A percentile compares a stretch with the other conserved stretches of the same genome.
Evolutionary conservation across 2,797 vertebrate species (phyloP).

Genomic region (Chromis chromis): DNA sequence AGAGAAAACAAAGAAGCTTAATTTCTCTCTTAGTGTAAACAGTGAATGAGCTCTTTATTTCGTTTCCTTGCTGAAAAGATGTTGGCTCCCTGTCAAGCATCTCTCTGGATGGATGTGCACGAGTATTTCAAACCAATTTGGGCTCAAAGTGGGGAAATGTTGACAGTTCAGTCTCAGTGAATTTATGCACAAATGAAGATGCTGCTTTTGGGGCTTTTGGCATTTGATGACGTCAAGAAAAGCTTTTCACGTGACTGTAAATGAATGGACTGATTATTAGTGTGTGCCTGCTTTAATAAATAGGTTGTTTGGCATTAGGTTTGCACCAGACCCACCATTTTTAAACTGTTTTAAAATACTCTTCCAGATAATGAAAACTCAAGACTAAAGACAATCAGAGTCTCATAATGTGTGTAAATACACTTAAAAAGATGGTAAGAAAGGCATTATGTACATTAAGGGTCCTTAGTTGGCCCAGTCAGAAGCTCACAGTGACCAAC

Average conservation of each 20-base stretch:
- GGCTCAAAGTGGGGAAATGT: background rate
- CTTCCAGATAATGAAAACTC: background rate
- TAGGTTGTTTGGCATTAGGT: background rate
- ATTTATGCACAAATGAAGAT: background rate
- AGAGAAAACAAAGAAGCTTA: slow-evolving; percentile 45
- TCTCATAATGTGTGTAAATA: background rate
- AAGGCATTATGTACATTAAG: slow-evolving; percentile 37
- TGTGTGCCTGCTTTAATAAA: background rate
- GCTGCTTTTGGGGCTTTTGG: slow-evolving; percentile 8
- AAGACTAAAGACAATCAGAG: background rate
- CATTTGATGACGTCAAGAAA: slow-evolving; percentile 20
- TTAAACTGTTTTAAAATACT: background rate
- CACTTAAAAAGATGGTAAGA: slow-evolving; percentile 12
- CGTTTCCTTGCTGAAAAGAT: slow-evolving; percentile 22
- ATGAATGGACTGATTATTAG: slow-evolving; percentile 17
- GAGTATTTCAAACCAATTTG: slow-evolving; percentile 19
- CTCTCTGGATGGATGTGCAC: slow-evolving; percentile 31
- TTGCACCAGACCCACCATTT: background rate
- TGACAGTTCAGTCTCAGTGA: slow-evolving; percentile 19
- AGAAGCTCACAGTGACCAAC: slow-evolving; percentile 47
- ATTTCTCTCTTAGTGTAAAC: slow-evolving; percentile 43
- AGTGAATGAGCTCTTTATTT: slow-evolving; percentile 57
- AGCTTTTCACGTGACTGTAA: slow-evolving; percentile 2
- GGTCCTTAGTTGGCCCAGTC: slow-evolving; percentile 8
- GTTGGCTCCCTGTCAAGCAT: slow-evolving; percentile 16